Evolutionary conservation across 2,888 invertebrate species (phyloP).

Genomic region (Rhodophaea formosa): DNA sequence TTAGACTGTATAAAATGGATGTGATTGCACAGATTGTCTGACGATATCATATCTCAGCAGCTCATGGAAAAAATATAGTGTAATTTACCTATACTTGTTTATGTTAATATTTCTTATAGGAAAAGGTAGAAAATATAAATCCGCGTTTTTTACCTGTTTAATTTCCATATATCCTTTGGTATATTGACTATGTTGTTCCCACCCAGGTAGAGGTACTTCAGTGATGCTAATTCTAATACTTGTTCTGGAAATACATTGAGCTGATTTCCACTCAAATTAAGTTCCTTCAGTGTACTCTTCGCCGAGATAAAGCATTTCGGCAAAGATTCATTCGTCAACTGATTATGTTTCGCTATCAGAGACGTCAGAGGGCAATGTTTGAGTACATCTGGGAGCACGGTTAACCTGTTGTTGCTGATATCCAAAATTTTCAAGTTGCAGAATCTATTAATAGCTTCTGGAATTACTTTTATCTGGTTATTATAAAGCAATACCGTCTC

Average conservation of each 20-base stretch:
- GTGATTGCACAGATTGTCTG: neutral
- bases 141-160: slow-evolving; percentile 58
- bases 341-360: slow-evolving; percentile 94
- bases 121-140: no score
- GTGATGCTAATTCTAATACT: slow-evolving; percentile 86
- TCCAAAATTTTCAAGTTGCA: slow-evolving; percentile 90
- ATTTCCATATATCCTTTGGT: slow-evolving; percentile 87
- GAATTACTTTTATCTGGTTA: slow-evolving; percentile 89
- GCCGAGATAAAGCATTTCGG: slow-evolving; percentile 90
- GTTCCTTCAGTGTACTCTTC: slow-evolving; percentile 85
- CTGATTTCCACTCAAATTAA: slow-evolving; percentile 97
- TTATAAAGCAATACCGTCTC: slow-evolving; percentile 92
- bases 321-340: slow-evolving; percentile 89
- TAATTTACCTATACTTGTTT: neutral
- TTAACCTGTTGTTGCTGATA: slow-evolving; percentile 92
- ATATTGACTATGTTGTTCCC: slow-evolving; percentile 91
- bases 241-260: slow-evolving; percentile 92
- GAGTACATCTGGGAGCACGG: slow-evolving; percentile 88
- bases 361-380: slow-evolving; percentile 87
- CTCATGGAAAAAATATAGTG: neutral
- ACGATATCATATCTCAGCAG: neutral
- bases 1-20: neutral
- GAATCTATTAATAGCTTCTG: slow-evolving; percentile 83
- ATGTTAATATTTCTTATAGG: no score
- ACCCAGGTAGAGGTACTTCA: slow-evolving; percentile 94